Evolutionary conservation across 2,888 invertebrate species (phyloP), one percentile per base, ranked within the genome.

Genomic region (Drosophila planitibia): DNA sequence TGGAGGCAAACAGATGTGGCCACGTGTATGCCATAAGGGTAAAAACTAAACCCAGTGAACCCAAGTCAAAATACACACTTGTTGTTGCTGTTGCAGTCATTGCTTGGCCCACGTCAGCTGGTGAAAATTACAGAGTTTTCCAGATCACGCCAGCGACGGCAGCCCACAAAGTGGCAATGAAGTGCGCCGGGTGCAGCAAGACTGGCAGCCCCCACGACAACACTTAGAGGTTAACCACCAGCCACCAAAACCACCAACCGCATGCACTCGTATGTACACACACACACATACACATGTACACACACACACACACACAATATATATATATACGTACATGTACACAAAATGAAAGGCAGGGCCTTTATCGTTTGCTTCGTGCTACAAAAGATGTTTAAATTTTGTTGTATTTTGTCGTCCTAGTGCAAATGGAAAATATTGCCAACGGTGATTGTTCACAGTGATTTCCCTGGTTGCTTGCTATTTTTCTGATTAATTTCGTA

Each of bases 221-320:
- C 85, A 87, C 85, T 85, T 85, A 81, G 76, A 64, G 85, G 85
- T 85, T 87, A 89, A 85, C 89, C 85, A 66, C 55, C 70, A 74
- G 67, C 89, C 86, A 28, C 82, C 70, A 58, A 55, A 76, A 69
- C 68, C 73, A 77, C 78, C 58, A 57, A 33, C 51, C 33, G 19
- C 55, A 58, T 39, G 55, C 44, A 57, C 52, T 39, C 28, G 10
- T 30, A 51, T 51, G 60, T 37, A 51, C 55, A 47, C 74, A 28
- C 37, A 33, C 35, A 61, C 49, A 32, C 12, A 44, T n/a, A 57
- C 57, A 66, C 52, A 53, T 70, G 60, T 28, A 55, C n/a, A 55
- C 47, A 44, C 19, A 22, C 4, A 39, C 53, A 51, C 73, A 62
- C 57, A 58, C 32, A 28, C 60, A 63, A 12, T 6, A 47, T n/a